Evolutionary conservation across 1,140 invertebrate species (phyloP), one percentile per base, ranked within the genome.

Genomic region (Bombus affinis): DNA sequence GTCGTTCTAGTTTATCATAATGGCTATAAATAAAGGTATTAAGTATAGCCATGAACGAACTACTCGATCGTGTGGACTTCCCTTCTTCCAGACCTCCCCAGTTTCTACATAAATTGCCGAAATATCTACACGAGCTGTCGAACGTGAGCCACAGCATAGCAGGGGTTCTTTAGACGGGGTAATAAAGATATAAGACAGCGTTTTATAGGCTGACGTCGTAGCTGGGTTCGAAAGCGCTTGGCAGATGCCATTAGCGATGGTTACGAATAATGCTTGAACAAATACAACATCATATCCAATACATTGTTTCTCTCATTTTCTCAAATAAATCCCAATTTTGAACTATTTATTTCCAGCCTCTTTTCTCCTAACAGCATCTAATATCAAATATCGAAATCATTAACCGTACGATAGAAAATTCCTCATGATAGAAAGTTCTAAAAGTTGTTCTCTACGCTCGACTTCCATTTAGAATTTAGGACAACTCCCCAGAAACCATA

Each of bases 101-200:
- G 65, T 76, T 71, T 71, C 65, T 85, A 85, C 88, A 89, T 90
- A 83, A 89, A 90, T 89, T 88, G 37, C 70, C 71, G 75, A 89
- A 85, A 89, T 90, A 87, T 89, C 66, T 42, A 81, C 68, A 72
- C 72, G 72, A 83, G 44, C 59, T 80, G 47, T 42, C 70, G 57
- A 89, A 85, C 81, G 68, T 88, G 71, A 81, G 65, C 75, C 68
- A 86, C 35, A 62, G 28, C 32, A 35, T 78, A 73, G 42, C 59
- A 82, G 66, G 75, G 68, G 74, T 82, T 83, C 28, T 71, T 85
- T 37, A 74, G 81, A 87, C 89, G 73, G 18, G 75, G 68, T 89
- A 90, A 91, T 90, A 89, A 91, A 91, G 66, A 91, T 85, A 84
- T 86, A 89, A 90, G 72, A 37, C 76, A 68, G 25, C 68, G 66